These are phyloP conservation scores for Lophura nycthemera DNA, from an alignment of 2,113 vertebrate genomes.

Conservation along the genomic window DNA sequence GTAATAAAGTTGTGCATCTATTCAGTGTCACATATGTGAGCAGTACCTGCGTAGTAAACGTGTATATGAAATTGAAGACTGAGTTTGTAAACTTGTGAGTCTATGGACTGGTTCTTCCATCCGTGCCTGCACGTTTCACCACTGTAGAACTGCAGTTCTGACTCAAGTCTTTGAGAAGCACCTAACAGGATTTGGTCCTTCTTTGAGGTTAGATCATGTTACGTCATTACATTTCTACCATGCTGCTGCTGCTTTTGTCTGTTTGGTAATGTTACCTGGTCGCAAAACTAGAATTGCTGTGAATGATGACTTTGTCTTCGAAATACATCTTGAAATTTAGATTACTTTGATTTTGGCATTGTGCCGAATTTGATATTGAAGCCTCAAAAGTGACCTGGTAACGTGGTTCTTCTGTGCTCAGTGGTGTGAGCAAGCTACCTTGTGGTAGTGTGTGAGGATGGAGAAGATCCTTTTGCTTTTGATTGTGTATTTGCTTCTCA, in stretches of 20 bases:
- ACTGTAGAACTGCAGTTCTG: background rate
- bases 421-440: background rate
- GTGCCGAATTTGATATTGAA: background rate
- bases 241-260: background rate
- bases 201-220: background rate
- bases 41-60: background rate
- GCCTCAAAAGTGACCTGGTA: background rate
- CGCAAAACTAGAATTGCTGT: background rate
- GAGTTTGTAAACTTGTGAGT: background rate
- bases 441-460: background rate
- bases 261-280: background rate
- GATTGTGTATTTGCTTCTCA: background rate
- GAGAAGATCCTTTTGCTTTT: background rate
- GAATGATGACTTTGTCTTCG: background rate
- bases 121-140: background rate
- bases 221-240: background rate
- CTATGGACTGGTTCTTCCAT: background rate
- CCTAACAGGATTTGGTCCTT: background rate
- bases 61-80: accelerated
- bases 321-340: background rate
- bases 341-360: background rate
- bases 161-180: background rate
- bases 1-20: background rate
- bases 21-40: background rate
- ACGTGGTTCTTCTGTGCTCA: background rate